These are phyloP conservation scores for Microcebus ravelobensis DNA, from an alignment of 2,113 vertebrate species.

Conservation along the genomic window DNA sequence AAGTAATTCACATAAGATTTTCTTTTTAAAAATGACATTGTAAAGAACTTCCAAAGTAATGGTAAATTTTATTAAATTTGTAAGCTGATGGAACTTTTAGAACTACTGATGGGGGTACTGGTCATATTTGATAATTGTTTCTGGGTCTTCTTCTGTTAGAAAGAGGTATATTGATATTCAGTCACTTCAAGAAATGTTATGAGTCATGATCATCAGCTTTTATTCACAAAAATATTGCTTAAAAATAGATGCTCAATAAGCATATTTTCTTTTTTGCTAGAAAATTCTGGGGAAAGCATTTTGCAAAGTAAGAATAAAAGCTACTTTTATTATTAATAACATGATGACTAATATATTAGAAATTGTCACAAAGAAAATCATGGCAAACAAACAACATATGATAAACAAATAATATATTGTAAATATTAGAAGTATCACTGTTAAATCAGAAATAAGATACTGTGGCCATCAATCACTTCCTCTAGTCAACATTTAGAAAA, in stretches of 20 bases:
- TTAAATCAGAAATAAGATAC: background rate
- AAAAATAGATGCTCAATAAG: background rate
- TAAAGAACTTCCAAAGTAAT: background rate
- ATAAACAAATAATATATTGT: background rate
- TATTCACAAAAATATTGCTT: background rate
- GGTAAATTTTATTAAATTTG: background rate
- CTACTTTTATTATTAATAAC: background rate
- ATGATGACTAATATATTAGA: background rate
- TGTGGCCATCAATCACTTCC: background rate
- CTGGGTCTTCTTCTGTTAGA: background rate
- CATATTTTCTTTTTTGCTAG: background rate
- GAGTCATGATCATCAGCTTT: background rate
- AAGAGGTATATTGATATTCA: background rate
- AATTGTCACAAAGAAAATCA: background rate
- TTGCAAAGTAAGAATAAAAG: background rate
- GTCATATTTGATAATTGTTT: background rate
- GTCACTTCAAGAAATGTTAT: background rate
- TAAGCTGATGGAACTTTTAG: background rate
- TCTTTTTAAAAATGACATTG: background rate
- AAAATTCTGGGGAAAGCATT: background rate
- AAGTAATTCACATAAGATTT: background rate
- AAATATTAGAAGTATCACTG: background rate
- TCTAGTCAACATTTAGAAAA: background rate
- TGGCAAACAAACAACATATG: background rate
- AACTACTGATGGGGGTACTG: background rate